Evolutionary conservation across 2,888 invertebrate genomes (phyloP).

Genomic region (Elaeidobius kamerunicus): DNA sequence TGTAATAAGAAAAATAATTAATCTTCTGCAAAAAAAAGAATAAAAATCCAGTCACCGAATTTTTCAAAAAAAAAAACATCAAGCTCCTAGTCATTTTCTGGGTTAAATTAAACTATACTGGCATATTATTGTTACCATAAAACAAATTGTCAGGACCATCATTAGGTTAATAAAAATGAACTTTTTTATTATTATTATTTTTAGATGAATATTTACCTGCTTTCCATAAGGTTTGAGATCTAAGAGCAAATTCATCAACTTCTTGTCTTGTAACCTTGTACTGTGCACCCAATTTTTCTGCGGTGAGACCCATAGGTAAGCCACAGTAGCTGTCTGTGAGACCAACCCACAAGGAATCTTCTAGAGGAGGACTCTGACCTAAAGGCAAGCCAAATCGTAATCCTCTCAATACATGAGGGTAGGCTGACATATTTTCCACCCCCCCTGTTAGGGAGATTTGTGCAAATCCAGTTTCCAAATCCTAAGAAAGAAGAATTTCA

Average conservation of each 20-base stretch:
- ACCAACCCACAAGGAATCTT: slow-evolving; percentile 88
- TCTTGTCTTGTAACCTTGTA: slow-evolving; percentile 77
- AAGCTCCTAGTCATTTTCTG: too few species aligned
- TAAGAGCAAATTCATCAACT: slow-evolving; percentile 80
- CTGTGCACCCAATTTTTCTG: slow-evolving; percentile 88
- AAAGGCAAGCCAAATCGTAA: slow-evolving; percentile 85
- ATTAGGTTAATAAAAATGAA: too few species aligned
- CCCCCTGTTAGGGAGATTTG: slow-evolving; percentile 89
- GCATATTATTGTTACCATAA: too few species aligned
- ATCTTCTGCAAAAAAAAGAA: too few species aligned
- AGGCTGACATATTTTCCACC: slow-evolving; percentile 92
- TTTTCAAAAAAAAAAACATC: too few species aligned
- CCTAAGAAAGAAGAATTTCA: slow-evolving; percentile 49
- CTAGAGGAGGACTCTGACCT: slow-evolving; percentile 72
- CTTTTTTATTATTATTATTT: too few species aligned
- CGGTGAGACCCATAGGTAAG: slow-evolving; percentile 93
- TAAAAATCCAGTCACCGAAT: too few species aligned
- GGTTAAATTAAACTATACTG: too few species aligned
- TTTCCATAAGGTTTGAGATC: slow-evolving; percentile 87
- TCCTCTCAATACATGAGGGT: slow-evolving; percentile 82
- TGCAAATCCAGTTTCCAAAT: slow-evolving; percentile 80
- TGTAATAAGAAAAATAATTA: too few species aligned
- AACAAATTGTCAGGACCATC: too few species aligned
- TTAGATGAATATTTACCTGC: slow-evolving; percentile 53
- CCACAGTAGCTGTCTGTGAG: slow-evolving; percentile 87